Evolutionary conservation across 2,113 vertebrate species (phyloP).

Genomic region (Hippocampus abdominalis): DNA sequence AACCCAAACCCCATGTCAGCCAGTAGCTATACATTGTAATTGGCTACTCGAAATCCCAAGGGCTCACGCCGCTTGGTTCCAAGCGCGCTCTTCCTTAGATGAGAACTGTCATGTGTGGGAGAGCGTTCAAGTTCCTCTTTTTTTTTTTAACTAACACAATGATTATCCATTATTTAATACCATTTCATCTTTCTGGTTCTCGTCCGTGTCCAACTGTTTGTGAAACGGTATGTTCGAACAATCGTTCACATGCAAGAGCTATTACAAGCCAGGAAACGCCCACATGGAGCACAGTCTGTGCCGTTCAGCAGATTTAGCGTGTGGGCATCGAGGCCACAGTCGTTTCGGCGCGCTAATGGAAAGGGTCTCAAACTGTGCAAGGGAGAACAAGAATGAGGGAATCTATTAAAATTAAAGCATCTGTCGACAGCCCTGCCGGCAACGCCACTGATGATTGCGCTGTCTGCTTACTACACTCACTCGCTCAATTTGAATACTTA

Average conservation of each 20-base stretch:
- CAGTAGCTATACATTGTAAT: slow-evolving; percentile 64
- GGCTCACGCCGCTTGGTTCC: slow-evolving; percentile 30
- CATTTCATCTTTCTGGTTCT: not conserved
- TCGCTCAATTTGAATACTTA: slow-evolving; percentile 38
- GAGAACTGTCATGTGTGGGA: slow-evolving; percentile 14
- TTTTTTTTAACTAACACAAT: too few relatives aligned
- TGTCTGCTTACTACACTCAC: slow-evolving; percentile 36
- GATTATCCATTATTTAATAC: not conserved
- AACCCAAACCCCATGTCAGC: slow-evolving; percentile 44
- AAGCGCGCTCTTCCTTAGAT: slow-evolving; percentile 43
- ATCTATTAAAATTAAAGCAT: slow-evolving; percentile 46
- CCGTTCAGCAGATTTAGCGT: slow-evolving; percentile 9
- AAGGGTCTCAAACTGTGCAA: slow-evolving; percentile 42
- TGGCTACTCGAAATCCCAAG: slow-evolving; percentile 49
- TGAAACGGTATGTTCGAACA: slow-evolving; percentile 20
- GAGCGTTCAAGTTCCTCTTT: slow-evolving; percentile 1
- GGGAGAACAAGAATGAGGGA: slow-evolving; percentile 25
- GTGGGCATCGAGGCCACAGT: slow-evolving; percentile 29
- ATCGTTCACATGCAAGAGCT: slow-evolving; percentile 2
- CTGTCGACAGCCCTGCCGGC: slow-evolving; percentile 30
- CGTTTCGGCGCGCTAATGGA: slow-evolving; percentile 29
- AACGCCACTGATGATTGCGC: slow-evolving; percentile 8
- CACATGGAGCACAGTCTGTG: slow-evolving; percentile 7
- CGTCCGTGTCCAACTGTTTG: slow-evolving; percentile 9
- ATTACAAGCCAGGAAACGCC: slow-evolving; percentile 24